phyloP scores from a whole-genome alignment of 1,140 invertebrate genomes.

The Zaprionus davidi region DNA sequence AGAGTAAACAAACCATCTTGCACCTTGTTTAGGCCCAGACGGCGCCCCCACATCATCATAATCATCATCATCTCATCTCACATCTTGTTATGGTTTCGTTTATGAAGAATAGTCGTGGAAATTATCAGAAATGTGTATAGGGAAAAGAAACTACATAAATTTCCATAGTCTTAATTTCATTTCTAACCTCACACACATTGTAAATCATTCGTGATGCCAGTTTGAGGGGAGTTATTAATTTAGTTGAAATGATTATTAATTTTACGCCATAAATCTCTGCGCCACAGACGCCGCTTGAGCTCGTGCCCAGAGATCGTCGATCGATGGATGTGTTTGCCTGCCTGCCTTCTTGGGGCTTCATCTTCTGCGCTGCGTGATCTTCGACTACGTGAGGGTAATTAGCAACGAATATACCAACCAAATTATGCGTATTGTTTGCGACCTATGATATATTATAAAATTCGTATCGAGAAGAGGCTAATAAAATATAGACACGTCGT shows the following conservation, averaged over 20 bases:
- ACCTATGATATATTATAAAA: background rate
- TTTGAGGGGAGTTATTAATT: constrained; percentile 68
- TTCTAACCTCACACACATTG: constrained; percentile 64
- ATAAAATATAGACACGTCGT: background rate
- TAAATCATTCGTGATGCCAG: constrained; percentile 61
- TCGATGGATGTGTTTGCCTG: background rate
- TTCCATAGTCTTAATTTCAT: constrained; percentile 47
- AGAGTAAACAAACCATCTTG: constrained; percentile 44
- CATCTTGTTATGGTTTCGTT: constrained; percentile 8
- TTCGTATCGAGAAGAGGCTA: background rate
- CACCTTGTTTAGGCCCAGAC: background rate
- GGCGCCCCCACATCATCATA: constrained; percentile 48
- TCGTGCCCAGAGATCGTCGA: constrained; percentile 6
- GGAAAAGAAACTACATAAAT: constrained; percentile 61
- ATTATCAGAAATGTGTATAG: constrained; percentile 65
- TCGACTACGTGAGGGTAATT: constrained; percentile 70
- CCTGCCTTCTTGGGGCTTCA: background rate
- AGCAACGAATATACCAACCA: constrained; percentile 50
- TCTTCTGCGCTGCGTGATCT: constrained; percentile 25
- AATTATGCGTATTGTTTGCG: constrained; percentile 40
- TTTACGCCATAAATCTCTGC: constrained; percentile 68
- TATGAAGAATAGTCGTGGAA: constrained; percentile 23
- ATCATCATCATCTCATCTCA: background rate
- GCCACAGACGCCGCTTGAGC: constrained; percentile 33
- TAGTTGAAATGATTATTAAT: constrained; percentile 78